phyloP scores from a whole-genome alignment of 2,888 invertebrate genomes.

The Tigriopus californicus region DNA sequence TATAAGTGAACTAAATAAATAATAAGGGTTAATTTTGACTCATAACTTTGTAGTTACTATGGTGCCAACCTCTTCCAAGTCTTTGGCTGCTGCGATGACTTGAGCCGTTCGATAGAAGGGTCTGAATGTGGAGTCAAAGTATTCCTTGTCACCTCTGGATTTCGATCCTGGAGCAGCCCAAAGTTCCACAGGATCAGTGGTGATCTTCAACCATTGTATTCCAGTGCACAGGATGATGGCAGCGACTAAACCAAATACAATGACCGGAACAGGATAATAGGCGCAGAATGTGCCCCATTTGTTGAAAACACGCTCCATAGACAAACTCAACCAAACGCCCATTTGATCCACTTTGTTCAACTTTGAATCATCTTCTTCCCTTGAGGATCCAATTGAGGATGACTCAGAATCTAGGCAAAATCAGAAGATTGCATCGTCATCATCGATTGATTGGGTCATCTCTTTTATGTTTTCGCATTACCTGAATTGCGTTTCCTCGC shows the following conservation, averaged over 20 bases:
- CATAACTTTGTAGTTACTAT: no score
- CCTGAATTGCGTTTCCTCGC: background rate
- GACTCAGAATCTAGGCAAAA: background rate
- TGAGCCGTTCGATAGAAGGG: constrained; percentile 87
- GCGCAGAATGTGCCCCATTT: constrained; percentile 4
- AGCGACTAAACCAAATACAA: constrained; percentile 35
- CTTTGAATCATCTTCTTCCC: background rate
- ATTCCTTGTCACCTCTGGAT: constrained; percentile 68
- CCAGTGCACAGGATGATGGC: constrained; percentile 46
- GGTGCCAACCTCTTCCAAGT: constrained; percentile 17
- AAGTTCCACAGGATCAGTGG: constrained; percentile 84
- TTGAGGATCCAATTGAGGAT: background rate
- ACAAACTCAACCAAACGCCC: background rate
- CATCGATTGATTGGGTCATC: no score
- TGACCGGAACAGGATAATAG: constrained; percentile 5
- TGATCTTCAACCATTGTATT: constrained; percentile 50
- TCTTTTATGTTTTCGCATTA: no score
- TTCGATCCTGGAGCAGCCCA: constrained; percentile 83
- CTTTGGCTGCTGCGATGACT: constrained; percentile 49
- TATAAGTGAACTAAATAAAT: constrained; percentile 4
- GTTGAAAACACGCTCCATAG: background rate
- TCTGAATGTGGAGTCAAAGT: constrained; percentile 78
- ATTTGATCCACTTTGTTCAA: background rate
- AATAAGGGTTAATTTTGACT: no score
- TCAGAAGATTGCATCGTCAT: no score